Evolutionary conservation across 2,888 invertebrate genomes (phyloP).

Genomic region (Nemurella pictetii): DNA sequence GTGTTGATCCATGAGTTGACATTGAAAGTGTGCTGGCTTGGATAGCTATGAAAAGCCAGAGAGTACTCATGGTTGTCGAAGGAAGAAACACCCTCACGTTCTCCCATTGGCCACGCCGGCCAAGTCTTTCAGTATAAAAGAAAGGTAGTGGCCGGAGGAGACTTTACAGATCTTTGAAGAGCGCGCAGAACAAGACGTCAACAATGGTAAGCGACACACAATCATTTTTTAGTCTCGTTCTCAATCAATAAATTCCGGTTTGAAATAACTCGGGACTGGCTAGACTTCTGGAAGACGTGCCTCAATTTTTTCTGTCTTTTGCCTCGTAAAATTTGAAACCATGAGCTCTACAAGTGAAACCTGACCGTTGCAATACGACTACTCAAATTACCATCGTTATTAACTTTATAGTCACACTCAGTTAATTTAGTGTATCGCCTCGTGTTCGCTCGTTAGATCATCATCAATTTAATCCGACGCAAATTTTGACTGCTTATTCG

Average conservation of each 20-base stretch:
- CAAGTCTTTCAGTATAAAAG: conserved; percentile 10
- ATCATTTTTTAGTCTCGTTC: background rate
- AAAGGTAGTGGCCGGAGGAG: conserved; percentile 9
- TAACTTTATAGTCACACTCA: too few relatives aligned
- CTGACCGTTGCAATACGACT: too few relatives aligned
- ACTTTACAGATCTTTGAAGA: conserved; percentile 9
- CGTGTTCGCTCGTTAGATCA: too few relatives aligned
- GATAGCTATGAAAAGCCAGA: background rate
- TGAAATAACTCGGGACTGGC: background rate
- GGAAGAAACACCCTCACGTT: conserved; percentile 26
- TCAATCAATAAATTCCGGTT: background rate
- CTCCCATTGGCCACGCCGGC: background rate
- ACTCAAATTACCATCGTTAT: too few relatives aligned
- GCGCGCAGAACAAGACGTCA: conserved; percentile 31
- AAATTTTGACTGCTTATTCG: too few relatives aligned
- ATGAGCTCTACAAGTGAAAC: too few relatives aligned
- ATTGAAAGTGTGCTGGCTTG: conserved; percentile 2
- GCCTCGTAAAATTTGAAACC: too few relatives aligned
- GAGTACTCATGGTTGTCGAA: background rate
- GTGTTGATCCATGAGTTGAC: conserved; percentile 1
- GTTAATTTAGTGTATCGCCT: too few relatives aligned
- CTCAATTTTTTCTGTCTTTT: background rate
- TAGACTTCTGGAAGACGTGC: background rate
- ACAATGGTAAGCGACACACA: conserved; percentile 20
- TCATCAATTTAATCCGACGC: too few relatives aligned